Percentiles rank a stretch among this genome's conserved stretches.
phyloP scores from a whole-genome alignment of 2,797 vertebrate species.

The Podarcis siculus region DNA sequence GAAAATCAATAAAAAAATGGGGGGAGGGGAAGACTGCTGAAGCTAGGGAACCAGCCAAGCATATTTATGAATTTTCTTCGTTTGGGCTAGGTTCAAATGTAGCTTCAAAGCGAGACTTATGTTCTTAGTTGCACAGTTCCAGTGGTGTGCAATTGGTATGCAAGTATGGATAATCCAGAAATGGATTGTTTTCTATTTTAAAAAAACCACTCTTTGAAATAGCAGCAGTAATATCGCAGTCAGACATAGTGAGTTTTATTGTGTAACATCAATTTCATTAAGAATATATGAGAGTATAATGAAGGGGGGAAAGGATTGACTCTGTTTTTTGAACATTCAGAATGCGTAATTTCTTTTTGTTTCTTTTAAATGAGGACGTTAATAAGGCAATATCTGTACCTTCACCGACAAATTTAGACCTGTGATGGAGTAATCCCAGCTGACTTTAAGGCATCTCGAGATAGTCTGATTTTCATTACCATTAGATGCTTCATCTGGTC shows the following conservation, averaged over 20 bases:
- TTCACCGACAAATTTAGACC: conserved; percentile 32
- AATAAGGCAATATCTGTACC: conserved; percentile 44
- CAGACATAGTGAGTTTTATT: conserved; percentile 49
- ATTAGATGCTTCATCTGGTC: conserved; percentile 52
- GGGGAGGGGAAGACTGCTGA: not conserved
- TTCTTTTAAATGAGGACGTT: conserved; percentile 38
- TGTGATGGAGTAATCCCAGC: conserved; percentile 36
- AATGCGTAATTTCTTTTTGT: conserved; percentile 34
- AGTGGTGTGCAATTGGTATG: not conserved
- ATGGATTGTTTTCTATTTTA: conserved; percentile 22
- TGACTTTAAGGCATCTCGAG: conserved; percentile 40
- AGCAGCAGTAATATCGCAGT: conserved; percentile 52
- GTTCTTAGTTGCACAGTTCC: conserved; percentile 47
- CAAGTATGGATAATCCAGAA: not conserved
- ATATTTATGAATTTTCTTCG: not conserved
- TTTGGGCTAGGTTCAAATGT: not conserved
- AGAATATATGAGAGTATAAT: conserved; percentile 36
- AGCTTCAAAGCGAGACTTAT: not conserved
- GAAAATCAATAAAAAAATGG: no score
- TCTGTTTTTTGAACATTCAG: conserved; percentile 1
- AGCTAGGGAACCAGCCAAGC: not conserved
- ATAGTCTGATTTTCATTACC: conserved; percentile 46
- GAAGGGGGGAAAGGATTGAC: not conserved
- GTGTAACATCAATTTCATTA: conserved; percentile 45
- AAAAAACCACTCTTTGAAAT: conserved; percentile 44